A percentile compares a stretch with the other conserved stretches of the same genome.
phyloP scores from a whole-genome alignment of 2,113 vertebrate genomes.

The Hassar affinis region DNA sequence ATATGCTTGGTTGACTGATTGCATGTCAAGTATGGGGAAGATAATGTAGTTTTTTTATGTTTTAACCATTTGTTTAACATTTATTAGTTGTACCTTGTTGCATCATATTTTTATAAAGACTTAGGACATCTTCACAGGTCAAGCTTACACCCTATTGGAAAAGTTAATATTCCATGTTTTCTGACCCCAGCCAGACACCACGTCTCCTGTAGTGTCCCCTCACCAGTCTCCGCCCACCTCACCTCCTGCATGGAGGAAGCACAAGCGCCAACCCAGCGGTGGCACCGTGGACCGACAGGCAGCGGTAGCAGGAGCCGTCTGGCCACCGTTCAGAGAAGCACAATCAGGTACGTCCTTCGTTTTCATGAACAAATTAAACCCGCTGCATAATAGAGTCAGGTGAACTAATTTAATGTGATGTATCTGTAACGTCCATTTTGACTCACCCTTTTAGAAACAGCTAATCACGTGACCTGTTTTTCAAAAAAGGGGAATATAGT shows the following conservation, averaged over 20 bases:
- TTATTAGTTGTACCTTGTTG: neutral
- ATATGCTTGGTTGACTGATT: neutral
- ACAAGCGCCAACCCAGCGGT: conserved; percentile 90
- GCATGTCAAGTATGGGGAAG: neutral
- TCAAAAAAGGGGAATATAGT: neutral
- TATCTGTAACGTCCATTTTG: neutral
- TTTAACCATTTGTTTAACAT: neutral
- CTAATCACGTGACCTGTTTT: neutral
- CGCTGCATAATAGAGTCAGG: neutral
- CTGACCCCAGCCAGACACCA: conserved; percentile 80
- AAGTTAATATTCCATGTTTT: conserved; percentile 2
- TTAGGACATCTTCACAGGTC: neutral
- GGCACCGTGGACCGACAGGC: conserved; percentile 83
- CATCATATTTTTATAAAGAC: neutral
- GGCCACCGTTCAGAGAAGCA: conserved; percentile 90
- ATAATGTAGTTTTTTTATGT: neutral
- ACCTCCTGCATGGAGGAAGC: conserved; percentile 92
- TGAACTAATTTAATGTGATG: neutral
- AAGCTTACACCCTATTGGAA: neutral
- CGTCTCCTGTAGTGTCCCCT: conserved; percentile 93
- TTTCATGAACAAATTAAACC: neutral
- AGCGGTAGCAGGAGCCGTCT: conserved; percentile 80
- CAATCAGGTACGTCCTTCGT: conserved; percentile 77
- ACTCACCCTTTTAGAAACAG: neutral
- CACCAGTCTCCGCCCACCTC: conserved; percentile 94